Evolutionary conservation across 2,888 invertebrate species (phyloP), one percentile per base, ranked within the genome.

Genomic region (Watsonalla binaria): DNA sequence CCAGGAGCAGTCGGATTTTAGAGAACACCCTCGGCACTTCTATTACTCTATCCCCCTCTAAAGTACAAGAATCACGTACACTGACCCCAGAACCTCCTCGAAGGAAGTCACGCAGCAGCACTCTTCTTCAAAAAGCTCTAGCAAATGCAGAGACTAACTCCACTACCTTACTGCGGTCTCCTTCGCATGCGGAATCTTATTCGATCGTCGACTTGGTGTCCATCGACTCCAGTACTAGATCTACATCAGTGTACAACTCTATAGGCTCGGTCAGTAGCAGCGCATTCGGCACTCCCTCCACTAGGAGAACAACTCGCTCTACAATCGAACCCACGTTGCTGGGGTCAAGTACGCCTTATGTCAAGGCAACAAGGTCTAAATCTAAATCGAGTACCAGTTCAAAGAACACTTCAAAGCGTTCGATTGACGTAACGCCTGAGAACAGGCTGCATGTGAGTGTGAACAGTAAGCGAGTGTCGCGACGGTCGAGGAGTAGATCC

Each of bases 141-240:
- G 62, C 68, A 51, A 54, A 37, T 5, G 59, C 67, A 0, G 54
- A 48, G 4, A 54, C 57, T 0, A 45, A 57, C 6, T 9, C 33
- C 1, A 48, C 33, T 11, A 51, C 63, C 15, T 48, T 60, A 54
- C 42, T 56, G 24, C 72, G 0, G 59, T 63, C 11, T 63, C 68
- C 0, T 66, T 78, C 0, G 66, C 71, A 76, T 33, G 53, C 80
- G 15, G 86, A 88, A 51, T 71, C 84, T 0, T 88, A 86, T 59
- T 87, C 90, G 0, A 79, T 88, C 2, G 87, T 89, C 0, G 89
- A 90, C 56, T 62, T 89, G 6, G 82, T 89, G 0, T 86, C 88
- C 0, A 51, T 76, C 0, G 82, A 84, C 50, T 78, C 82, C 0
- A 69, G 68, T n/a, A 74, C 76, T 6, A 58, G 57, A 35, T 70